Conservation (phyloP, 2,888 invertebrate genomes). For the Thalpophila matura region DNA sequence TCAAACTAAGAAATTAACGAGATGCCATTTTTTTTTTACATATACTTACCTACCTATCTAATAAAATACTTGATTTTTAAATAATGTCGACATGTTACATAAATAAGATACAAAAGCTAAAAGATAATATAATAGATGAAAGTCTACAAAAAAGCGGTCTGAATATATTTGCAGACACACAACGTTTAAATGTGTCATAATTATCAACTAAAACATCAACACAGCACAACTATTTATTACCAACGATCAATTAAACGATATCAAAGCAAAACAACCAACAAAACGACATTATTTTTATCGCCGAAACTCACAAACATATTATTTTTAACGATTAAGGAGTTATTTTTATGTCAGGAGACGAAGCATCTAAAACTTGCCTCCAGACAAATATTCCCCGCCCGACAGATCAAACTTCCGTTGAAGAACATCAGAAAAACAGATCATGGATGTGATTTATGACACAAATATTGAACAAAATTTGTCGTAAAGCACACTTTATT, state of each 20-base stretch:
- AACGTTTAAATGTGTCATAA: slow-evolving; percentile 31
- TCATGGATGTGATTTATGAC: slow-evolving; percentile 79
- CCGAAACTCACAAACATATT: slow-evolving; percentile 62
- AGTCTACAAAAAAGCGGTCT: not conserved
- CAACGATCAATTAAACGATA: slow-evolving; percentile 54
- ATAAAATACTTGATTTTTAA: no score
- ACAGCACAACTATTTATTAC: slow-evolving; percentile 40
- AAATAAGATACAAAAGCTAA: not conserved
- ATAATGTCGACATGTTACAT: no score
- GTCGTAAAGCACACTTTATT: slow-evolving; percentile 82
- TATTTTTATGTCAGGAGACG: slow-evolving; percentile 68
- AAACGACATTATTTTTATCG: slow-evolving; percentile 65
- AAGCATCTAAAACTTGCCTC: slow-evolving; percentile 49
- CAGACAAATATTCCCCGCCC: slow-evolving; percentile 47
- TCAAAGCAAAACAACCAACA: slow-evolving; percentile 62
- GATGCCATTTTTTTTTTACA: no score
- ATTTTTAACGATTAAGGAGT: slow-evolving; percentile 70
- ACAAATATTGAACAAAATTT: slow-evolving; percentile 84
- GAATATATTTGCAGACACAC: slow-evolving; percentile 5
- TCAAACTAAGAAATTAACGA: no score
- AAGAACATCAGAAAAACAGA: slow-evolving; percentile 75
- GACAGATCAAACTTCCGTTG: slow-evolving; percentile 74
- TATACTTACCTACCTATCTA: no score
- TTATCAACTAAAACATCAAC: slow-evolving; percentile 40
- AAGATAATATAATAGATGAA: not conserved